Evolutionary conservation across 2,113 vertebrate genomes (phyloP), one percentile per base, ranked within the genome.

Genomic region (Gallinago jamesoni): DNA sequence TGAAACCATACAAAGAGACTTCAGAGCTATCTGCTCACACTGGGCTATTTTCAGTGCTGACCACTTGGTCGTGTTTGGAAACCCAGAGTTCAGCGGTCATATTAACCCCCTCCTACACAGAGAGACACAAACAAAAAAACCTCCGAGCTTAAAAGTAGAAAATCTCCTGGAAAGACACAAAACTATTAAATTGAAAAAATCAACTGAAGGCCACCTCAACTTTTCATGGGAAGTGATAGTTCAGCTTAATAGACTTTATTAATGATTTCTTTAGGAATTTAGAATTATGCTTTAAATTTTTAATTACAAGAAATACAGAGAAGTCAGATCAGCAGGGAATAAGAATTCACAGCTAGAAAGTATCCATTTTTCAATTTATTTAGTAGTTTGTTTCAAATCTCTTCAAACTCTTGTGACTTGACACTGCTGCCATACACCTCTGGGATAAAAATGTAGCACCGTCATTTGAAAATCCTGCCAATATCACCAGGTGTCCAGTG

Each of bases 271-370:
- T 72, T 14, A 43, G 25, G 76, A 92, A 87, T 95, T 83, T 35
- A 85, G 76, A 89, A 91, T 96, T 74, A 79, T 17, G 28, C 9
- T 80, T 88, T 86, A 80, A 76, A 91, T 87, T 77, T 95, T 94
- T 92, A 91, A 94, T 75, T 89, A 52, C 69, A 78, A 92, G 91
- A 93, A 93, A 95, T 64, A 73, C 48, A 21, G n/a, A 84, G 37
- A 88, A 67, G 53, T 62, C 47, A 78, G 83, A 57, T 48, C 70
- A 62, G 56, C 80, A 94, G 73, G 79, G 82, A 85, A 23, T 59
- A 89, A 69, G 69, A 93, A 84, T 57, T 82, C 79, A 70, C 78
- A 92, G 43, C 24, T 55, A 89, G 60, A 56, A 85, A 77, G 12
- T 12, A 86, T 15, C 47, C 3, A 66, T 67, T 94, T 94, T 78